These are phyloP conservation scores for Cataglyphis altisquamis DNA, from an alignment of 2,888 invertebrate species.

Conservation along the genomic window DNA sequence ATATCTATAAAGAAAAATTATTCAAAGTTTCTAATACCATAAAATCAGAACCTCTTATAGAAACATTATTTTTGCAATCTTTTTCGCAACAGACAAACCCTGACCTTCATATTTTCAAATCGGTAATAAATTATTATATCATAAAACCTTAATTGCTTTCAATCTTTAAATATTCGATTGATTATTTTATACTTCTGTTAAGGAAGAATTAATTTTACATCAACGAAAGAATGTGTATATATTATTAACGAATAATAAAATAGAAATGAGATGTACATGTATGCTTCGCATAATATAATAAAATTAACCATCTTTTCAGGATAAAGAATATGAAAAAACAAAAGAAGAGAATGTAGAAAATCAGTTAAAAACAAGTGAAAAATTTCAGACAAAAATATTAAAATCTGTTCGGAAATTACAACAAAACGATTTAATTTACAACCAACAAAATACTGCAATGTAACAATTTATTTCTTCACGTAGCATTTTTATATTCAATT, in stretches of 20 bases:
- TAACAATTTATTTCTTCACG: slow-evolving; percentile 20
- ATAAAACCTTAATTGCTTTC: background rate
- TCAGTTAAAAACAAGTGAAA: background rate
- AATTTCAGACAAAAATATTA: background rate
- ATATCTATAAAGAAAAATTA: slow-evolving; percentile 61
- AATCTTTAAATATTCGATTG: slow-evolving; percentile 5
- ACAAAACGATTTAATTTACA: background rate
- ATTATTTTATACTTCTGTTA: background rate
- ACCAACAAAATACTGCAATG: slow-evolving; percentile 20
- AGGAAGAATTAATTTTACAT: background rate
- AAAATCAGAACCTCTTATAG: slow-evolving; percentile 40
- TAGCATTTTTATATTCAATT: background rate
- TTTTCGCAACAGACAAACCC: slow-evolving; percentile 36
- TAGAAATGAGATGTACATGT: background rate
- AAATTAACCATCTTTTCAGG: slow-evolving; percentile 23
- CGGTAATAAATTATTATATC: slow-evolving; percentile 44
- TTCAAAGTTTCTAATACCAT: background rate
- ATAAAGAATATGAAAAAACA: background rate
- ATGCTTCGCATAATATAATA: background rate
- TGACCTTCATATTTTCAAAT: slow-evolving; percentile 55
- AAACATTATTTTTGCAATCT: slow-evolving; percentile 39
- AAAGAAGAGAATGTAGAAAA: slow-evolving; percentile 4
- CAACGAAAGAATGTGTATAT: background rate
- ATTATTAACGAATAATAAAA: slow-evolving; percentile 6
- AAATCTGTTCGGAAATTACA: slow-evolving; percentile 6